phyloP scores from a whole-genome alignment of 1,140 invertebrate genomes.

The Spodoptera frugiperda region DNA sequence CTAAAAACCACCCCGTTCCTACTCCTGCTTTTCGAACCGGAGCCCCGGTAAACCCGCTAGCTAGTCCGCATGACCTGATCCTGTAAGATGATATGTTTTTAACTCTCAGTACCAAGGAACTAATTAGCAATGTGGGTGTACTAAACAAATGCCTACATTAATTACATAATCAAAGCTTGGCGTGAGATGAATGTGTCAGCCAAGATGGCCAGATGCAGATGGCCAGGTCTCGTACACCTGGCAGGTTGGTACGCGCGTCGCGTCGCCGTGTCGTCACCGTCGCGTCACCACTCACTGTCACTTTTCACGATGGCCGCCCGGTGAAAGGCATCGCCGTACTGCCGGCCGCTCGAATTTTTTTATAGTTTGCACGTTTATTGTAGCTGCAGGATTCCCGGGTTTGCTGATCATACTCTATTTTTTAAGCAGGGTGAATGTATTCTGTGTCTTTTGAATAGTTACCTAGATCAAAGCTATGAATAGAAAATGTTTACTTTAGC shows the following conservation, averaged over 20 bases:
- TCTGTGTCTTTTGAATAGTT: neutral
- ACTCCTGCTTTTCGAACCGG: too few relatives aligned
- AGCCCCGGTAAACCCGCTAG: too few relatives aligned
- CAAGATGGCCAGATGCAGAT: neutral
- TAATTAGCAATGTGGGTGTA: too few relatives aligned
- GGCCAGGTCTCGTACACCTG: neutral
- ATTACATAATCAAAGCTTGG: neutral
- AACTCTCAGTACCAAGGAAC: too few relatives aligned
- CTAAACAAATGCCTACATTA: too few relatives aligned
- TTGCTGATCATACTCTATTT: neutral
- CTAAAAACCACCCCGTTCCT: too few relatives aligned
- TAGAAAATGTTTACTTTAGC: too few relatives aligned
- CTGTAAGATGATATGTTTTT: too few relatives aligned
- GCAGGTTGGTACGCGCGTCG: neutral
- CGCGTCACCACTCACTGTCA: slow-evolving; percentile 59
- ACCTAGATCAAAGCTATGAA: too few relatives aligned
- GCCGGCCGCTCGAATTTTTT: slow-evolving; percentile 7
- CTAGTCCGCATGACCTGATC: too few relatives aligned
- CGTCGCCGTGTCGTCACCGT: slow-evolving; percentile 42
- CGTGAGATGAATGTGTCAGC: neutral
- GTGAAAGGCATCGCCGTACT: slow-evolving; percentile 37
- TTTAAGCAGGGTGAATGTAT: neutral
- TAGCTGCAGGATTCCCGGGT: neutral
- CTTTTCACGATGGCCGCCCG: slow-evolving; percentile 59
- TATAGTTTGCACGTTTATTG: slow-evolving; percentile 12